Evolutionary conservation across 2,888 invertebrate species (phyloP), one percentile per base, ranked within the genome.

Genomic region (Phaonia tiefii): DNA sequence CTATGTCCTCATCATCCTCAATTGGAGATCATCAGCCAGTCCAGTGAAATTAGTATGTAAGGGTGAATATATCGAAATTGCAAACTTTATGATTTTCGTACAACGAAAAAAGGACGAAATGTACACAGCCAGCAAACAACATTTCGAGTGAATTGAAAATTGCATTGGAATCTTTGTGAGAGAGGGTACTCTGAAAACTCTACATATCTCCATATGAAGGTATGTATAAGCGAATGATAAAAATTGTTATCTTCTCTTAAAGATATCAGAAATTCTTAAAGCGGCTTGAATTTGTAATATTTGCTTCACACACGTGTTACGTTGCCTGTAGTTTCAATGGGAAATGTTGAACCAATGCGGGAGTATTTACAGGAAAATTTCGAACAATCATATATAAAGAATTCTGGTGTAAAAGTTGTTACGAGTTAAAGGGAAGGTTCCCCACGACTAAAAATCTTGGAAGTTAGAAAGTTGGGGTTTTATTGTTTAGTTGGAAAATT

Each of bases 1-100:
- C 31, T 58, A 15, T 13, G 31, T 58, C 58, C 69, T 77, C 66
- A 77, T 74, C 56, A 71, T 70, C 66, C n/a, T 77, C 80, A 81
- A 81, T 31, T 75, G 71, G 80, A 65, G 80, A 77, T 81, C 74
- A 75, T 77, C 74, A 75, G 77, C 51, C 74, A 75, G 77, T 44
- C 58, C 77, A 74, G 51, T 71, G 67, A 74, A 81, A 81, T 81
- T 81, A 77, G 77, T 77, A 80, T 69, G 56, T 80, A 73, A 22
- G 66, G 1, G 56, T 58, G 51, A 46, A 39, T 49, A 71, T 22
- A 46, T 22, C 1, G 44, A 25, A 22, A 22, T 42, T 63, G 44
- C 3, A 13, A 20, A 58, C 10, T 26, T 67, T 4, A 22, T 39
- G 5, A 67, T 73, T 69, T 56, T 46, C 56, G 31, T n/a, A n/a